Base-by-base conservation (phyloP, 2,797 vertebrate species). In the Cichlasoma orientale region DNA sequence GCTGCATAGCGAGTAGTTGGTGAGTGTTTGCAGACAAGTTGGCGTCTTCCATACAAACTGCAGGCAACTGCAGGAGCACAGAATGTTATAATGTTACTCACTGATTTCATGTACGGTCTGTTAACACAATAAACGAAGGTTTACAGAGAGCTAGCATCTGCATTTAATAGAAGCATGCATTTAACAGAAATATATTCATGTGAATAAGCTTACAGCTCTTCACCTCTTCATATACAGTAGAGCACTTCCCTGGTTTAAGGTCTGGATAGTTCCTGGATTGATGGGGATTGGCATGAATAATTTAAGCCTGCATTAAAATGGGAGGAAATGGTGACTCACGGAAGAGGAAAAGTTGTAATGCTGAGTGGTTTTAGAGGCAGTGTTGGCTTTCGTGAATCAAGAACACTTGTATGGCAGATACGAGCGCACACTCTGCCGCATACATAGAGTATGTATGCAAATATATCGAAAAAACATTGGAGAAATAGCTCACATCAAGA, bases 221-320 rank as follows among this genome's bases (percentile, higher is more conserved):
- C 77, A 82, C 55, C 54, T 21, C 61, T 41, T 70, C 63, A 79
- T 55, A 44, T 7, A n/a, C n/a, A n/a, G n/a, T n/a, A 27, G 71
- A 59, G 71, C 82, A 33, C 82, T 77, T 77, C 59, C 80, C 74
- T 44, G 41, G 75, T 82, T 86, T 54, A 59, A 78, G 31, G 85
- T 53, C 73, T 76, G 85, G 86, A 74, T n/a, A 52, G 82, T 79
- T 75, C 52, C 70, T 79, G 81, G 79, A 90, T 82, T 89, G 87
- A 91, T 91, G 89, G 83, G 73, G 86, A 88, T 41, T 59, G 58
- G 50, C 81, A 91, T 95, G 77, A 94, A 94, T 96, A 90, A 94
- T 95, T 94, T 79, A 95, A 74, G 68, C 55, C 71, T 84, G 83
- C 88, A 90, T 93, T 92, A 91, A 88, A 92, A 59, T 79, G 77